Evolutionary conservation across 2,113 vertebrate genomes (phyloP).

Genomic region (Channa argus): DNA sequence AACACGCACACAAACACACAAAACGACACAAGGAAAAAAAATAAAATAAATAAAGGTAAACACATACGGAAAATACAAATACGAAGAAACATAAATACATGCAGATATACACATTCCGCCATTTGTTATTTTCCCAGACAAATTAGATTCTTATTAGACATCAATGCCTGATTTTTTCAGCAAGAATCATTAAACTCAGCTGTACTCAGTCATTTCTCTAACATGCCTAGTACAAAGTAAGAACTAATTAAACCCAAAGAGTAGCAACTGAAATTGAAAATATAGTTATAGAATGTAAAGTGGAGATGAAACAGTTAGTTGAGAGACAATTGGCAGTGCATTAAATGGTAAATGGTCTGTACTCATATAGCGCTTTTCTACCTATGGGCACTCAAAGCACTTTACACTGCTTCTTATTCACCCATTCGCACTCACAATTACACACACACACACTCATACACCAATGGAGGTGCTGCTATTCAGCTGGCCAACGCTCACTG

Average conservation of each 20-base stretch:
- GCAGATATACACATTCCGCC: conserved; percentile 6
- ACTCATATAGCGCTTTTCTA: too few species aligned
- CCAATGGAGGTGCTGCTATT: too few species aligned
- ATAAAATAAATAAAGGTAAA: neutral
- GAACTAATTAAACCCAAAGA: neutral
- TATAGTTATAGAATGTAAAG: neutral
- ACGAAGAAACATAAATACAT: conserved; percentile 36
- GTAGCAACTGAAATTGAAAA: neutral
- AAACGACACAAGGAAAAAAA: conserved; percentile 4
- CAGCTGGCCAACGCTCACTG: too few species aligned
- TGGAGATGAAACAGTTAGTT: too few species aligned
- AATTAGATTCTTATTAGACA: neutral
- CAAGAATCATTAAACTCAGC: neutral
- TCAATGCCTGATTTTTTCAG: neutral
- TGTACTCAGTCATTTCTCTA: neutral
- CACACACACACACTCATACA: too few species aligned
- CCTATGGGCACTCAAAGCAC: too few species aligned
- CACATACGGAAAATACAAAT: conserved; percentile 19
- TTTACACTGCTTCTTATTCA: too few species aligned
- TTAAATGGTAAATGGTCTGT: too few species aligned
- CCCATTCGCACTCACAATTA: too few species aligned
- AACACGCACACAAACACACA: conserved; percentile 38
- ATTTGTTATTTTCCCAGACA: neutral
- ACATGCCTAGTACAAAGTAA: neutral
- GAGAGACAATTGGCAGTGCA: too few species aligned